Evolutionary conservation across 2,888 invertebrate species (phyloP).

Genomic region (Eupithecia dodoneata): DNA sequence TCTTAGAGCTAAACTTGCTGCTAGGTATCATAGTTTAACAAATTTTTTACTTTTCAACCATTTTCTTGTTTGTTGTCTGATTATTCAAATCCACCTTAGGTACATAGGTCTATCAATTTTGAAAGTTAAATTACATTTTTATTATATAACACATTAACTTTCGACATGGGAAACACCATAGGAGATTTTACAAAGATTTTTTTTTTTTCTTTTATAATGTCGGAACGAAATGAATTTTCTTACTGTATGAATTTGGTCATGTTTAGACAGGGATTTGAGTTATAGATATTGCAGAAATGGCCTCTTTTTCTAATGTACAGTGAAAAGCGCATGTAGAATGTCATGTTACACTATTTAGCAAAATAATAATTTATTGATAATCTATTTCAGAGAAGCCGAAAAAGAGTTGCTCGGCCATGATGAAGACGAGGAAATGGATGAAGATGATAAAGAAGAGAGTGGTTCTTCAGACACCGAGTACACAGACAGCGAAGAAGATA

Average conservation of each 20-base stretch:
- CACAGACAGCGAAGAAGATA: constrained; percentile 95
- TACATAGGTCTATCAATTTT: too few relatives aligned
- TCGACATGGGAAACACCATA: too few relatives aligned
- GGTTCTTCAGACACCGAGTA: constrained; percentile 94
- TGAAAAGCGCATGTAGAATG: background rate
- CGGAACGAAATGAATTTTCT: background rate
- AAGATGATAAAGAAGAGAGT: constrained; percentile 86
- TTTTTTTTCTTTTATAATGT: too few relatives aligned
- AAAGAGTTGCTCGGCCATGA: constrained; percentile 89
- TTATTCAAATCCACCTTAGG: too few relatives aligned
- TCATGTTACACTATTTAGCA: background rate
- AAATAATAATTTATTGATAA: background rate
- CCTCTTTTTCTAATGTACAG: too few relatives aligned
- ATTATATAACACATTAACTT: too few relatives aligned
- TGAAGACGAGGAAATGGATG: constrained; percentile 87
- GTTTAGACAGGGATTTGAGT: background rate
- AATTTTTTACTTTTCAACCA: background rate
- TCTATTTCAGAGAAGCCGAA: constrained; percentile 86
- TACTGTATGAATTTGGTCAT: background rate
- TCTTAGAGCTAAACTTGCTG: constrained; percentile 75
- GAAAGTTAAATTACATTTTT: too few relatives aligned
- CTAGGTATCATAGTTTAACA: constrained; percentile 58
- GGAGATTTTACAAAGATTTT: too few relatives aligned
- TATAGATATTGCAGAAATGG: too few relatives aligned
- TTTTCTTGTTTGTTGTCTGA: background rate